Percentiles rank a stretch among this genome's conserved stretches.
These are phyloP conservation scores for Pelusios castaneus DNA, from an alignment of 2,113 vertebrate species.

Conservation along the genomic window DNA sequence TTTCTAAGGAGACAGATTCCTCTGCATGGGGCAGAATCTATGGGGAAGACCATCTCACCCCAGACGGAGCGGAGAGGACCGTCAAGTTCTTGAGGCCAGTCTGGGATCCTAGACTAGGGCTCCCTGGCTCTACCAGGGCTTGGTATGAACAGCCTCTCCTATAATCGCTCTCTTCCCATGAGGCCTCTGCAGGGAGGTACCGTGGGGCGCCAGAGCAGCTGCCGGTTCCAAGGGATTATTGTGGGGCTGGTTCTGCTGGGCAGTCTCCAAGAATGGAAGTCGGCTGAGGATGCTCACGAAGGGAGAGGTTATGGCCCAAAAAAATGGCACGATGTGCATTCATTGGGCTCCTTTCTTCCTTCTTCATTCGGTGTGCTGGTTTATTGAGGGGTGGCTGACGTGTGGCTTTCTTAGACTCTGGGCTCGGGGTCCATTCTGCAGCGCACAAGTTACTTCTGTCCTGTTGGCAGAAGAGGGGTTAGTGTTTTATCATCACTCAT, in stretches of 20 bases:
- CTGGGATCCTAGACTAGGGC: neutral
- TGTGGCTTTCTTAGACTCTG: neutral
- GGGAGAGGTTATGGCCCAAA: neutral
- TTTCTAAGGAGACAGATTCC: neutral
- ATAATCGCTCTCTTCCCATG: neutral
- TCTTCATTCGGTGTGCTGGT: constrained; percentile 24
- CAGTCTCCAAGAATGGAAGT: neutral
- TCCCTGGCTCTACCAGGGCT: neutral
- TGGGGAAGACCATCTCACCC: fast-evolving
- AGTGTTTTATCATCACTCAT: neutral
- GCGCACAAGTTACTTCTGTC: neutral
- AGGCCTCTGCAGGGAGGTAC: neutral
- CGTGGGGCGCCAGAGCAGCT: neutral
- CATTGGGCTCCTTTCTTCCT: neutral
- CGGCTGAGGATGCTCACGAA: neutral
- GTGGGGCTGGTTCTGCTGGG: neutral
- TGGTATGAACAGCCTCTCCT: neutral
- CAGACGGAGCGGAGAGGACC: neutral
- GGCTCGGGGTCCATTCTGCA: neutral
- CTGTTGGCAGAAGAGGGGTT: neutral
- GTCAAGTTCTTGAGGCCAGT: fast-evolving
- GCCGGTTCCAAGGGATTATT: neutral
- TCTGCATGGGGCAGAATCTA: neutral
- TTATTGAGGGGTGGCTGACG: neutral
- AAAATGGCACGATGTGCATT: neutral